These are phyloP conservation scores for Crioceris asparagi DNA, from an alignment of 2,888 invertebrate species.

Conservation along the genomic window DNA sequence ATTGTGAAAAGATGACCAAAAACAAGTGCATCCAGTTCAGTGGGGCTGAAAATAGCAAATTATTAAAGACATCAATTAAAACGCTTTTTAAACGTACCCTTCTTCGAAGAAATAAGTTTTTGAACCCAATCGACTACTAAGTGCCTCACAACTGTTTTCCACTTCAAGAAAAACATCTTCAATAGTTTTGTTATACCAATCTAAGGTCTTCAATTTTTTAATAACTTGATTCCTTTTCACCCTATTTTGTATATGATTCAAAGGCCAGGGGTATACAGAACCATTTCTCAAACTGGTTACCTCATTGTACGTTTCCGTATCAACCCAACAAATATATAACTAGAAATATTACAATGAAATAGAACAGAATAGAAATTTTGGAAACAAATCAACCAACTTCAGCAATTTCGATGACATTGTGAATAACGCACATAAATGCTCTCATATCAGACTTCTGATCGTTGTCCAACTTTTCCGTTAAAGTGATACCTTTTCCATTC, in stretches of 20 bases:
- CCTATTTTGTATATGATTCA: conserved; percentile 72
- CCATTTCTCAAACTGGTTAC: conserved; percentile 80
- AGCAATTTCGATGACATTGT: conserved; percentile 80
- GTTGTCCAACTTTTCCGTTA: conserved; percentile 60
- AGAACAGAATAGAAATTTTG: too few species aligned
- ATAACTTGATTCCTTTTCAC: conserved; percentile 59
- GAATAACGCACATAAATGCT: conserved; percentile 85
- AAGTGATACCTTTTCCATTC: conserved; percentile 67
- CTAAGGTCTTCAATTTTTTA: conserved; percentile 63
- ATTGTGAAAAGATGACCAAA: conserved; percentile 97
- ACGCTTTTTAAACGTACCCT: too few species aligned
- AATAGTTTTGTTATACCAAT: conserved; percentile 71
- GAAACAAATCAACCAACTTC: too few species aligned
- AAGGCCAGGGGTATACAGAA: conserved; percentile 87
- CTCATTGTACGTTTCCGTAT: conserved; percentile 64
- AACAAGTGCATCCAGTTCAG: conserved; percentile 90
- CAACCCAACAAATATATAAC: conserved; percentile 81
- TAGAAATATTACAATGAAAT: conserved; percentile 30
- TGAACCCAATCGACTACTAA: conserved; percentile 74
- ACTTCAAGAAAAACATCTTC: conserved; percentile 70
- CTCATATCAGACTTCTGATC: conserved; percentile 83
- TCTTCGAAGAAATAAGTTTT: conserved; percentile 74
- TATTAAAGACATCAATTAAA: too few species aligned
- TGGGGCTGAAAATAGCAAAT: conserved; percentile 54
- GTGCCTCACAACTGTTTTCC: conserved; percentile 75